Evolutionary conservation across 2,797 vertebrate species (phyloP).

Genomic region (Nasua narica): DNA sequence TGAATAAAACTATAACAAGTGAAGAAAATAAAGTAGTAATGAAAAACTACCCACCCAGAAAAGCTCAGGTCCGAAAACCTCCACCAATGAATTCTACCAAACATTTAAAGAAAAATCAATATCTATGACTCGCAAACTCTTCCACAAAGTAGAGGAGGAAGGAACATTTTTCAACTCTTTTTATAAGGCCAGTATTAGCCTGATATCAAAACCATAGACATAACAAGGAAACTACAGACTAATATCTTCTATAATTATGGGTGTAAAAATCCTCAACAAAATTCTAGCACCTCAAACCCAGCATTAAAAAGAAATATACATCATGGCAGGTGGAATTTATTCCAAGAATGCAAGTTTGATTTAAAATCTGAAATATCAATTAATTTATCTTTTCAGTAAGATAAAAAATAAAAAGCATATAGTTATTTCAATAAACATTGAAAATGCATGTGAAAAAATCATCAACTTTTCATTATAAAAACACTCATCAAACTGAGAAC

Average conservation of each 20-base stretch:
- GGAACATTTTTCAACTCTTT: not conserved
- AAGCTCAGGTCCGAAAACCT: not conserved
- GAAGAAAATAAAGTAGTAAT: not conserved
- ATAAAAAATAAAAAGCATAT: not conserved
- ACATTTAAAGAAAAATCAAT: not conserved
- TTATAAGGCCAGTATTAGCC: not conserved
- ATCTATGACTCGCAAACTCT: not conserved
- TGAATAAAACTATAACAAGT: not conserved
- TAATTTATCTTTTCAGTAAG: not conserved
- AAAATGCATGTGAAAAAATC: not conserved
- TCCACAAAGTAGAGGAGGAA: not conserved
- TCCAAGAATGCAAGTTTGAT: not conserved
- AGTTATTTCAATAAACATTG: not conserved
- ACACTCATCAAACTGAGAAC: not conserved
- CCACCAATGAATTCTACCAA: not conserved
- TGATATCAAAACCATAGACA: not conserved
- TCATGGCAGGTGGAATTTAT: not conserved
- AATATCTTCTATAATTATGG: not conserved
- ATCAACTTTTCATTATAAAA: not conserved
- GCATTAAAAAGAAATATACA: not conserved
- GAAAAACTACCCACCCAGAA: not conserved
- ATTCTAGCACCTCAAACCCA: not conserved
- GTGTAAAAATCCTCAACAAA: not conserved
- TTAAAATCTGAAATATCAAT: not conserved
- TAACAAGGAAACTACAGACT: not conserved